phyloP scores from a whole-genome alignment of 2,113 vertebrate genomes.

The Paratilapia polleni region DNA sequence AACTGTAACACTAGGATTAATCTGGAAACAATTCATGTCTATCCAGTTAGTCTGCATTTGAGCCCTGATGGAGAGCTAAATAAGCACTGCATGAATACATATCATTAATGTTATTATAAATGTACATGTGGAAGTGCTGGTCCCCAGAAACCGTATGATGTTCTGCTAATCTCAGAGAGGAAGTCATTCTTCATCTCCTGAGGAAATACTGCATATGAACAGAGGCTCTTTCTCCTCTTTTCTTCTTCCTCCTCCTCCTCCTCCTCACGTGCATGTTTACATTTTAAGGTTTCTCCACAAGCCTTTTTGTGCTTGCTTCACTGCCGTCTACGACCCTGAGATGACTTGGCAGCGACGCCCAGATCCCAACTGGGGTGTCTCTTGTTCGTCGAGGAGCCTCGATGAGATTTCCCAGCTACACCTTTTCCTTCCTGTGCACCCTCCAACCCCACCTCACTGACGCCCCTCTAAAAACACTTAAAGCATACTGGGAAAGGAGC shows the following conservation, averaged over 20 bases:
- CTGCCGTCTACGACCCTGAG: constrained; percentile 58
- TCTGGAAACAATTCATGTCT: background rate
- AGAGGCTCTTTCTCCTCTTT: constrained; percentile 20
- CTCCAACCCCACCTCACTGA: constrained; percentile 55
- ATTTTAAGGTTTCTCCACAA: background rate
- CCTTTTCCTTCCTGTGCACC: constrained; percentile 75
- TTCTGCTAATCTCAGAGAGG: constrained; percentile 34
- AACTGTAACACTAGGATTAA: background rate
- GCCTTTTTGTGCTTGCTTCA: constrained; percentile 5
- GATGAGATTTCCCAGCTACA: constrained; percentile 74
- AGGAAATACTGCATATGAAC: constrained; percentile 42
- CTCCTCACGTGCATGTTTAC: background rate
- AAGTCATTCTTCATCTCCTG: constrained; percentile 51
- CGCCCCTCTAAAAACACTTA: constrained; percentile 47
- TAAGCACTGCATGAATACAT: background rate
- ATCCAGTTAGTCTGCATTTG: background rate
- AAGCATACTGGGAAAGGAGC: constrained; percentile 41
- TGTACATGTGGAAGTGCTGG: background rate
- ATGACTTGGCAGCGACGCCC: constrained; percentile 63
- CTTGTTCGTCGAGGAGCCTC: constrained; percentile 62
- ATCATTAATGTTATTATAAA: background rate
- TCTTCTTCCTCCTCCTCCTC: constrained; percentile 31
- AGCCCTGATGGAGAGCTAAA: background rate
- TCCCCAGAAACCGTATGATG: background rate
- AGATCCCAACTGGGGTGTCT: constrained; percentile 62